Base-by-base conservation (phyloP, 1,140 invertebrate genomes). In the Stenopsyche tienmushanensis region DNA sequence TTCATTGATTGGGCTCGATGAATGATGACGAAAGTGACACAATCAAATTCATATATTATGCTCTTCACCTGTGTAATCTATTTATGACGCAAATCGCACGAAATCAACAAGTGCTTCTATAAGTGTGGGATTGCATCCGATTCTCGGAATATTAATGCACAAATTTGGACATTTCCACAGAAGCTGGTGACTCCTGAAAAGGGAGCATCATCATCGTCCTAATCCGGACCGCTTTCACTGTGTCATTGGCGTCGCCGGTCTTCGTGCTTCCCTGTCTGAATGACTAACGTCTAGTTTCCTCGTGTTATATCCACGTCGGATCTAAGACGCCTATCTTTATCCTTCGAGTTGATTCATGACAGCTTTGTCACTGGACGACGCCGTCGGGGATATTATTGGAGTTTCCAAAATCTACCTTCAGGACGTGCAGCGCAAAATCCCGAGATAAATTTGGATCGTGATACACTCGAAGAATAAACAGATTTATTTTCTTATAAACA, bases 371-470 rank as follows among this genome's bases (percentile, higher is more conserved):
- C n/a, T n/a, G n/a, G n/a, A n/a, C 39, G 34, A 3, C 47, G 34
- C 42, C 34, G 29, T 10, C 39, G 7, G 52, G 52, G 52, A 54
- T 34, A 54, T 54, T 54, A 54, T 29, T 34, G 52, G 39, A 54
- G 26, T 23, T 52, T 52, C 49, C 49, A 25, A 15, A 8, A 2
- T 49, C 45, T 13, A 13, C 18, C 10, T 24, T 24, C 49, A 52
- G 21, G 20, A 13, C 21, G 18, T 20, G 8, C 45, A 20, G 7
- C n/a, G 34, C 2, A 15, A 13, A 1, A 1, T 42, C 23, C 18
- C 18, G 18, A 17, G 45, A 49, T 10, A 17, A 20, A 1, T 17
- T 21, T 20, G 2, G 8, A 20, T 49, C 45, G 2, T 17, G 45
- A 49, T n/a, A n/a, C n/a, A n/a, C n/a, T n/a, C n/a, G n/a, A n/a